A percentile compares a stretch with the other conserved stretches of the same genome.
Evolutionary conservation across 2,113 vertebrate genomes (phyloP).

Genomic region (Lepus americanus): DNA sequence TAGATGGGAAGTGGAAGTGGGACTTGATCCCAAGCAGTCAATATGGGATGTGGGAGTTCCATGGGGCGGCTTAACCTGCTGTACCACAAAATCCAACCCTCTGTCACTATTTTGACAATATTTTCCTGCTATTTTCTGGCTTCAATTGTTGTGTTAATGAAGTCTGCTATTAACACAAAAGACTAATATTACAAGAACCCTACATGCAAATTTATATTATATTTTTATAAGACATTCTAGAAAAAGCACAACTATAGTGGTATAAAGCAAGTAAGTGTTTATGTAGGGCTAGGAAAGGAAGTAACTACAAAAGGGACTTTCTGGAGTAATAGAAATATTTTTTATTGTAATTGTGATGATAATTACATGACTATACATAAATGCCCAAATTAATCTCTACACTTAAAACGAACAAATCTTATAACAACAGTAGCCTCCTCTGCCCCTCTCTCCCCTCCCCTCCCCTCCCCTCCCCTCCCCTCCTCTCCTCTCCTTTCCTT

Average conservation of each 20-base stretch:
- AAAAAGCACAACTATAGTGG: constrained; percentile 1
- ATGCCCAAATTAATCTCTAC: neutral
- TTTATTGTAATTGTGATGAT: neutral
- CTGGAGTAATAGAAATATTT: neutral
- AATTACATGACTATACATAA: neutral
- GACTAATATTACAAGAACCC: neutral
- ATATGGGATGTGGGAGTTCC: too few relatives aligned
- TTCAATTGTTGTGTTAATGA: constrained; percentile 42
- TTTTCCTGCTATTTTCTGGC: neutral
- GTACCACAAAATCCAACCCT: too few relatives aligned
- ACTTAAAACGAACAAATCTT: neutral
- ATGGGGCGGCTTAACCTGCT: too few relatives aligned
- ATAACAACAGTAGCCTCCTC: neutral
- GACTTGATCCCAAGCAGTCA: too few relatives aligned
- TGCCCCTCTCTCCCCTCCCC: too few relatives aligned
- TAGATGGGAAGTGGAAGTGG: too few relatives aligned
- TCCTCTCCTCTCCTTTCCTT: neutral
- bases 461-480: too few relatives aligned
- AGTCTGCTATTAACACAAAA: constrained; percentile 33
- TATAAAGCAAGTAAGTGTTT: constrained; percentile 27
- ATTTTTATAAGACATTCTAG: neutral
- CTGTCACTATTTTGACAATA: constrained; percentile 8
- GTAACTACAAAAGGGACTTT: constrained; percentile 19
- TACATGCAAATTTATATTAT: neutral
- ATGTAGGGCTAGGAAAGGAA: neutral